Base-by-base conservation (phyloP, 2,113 vertebrate species). In the Himantopus leucocephalus region DNA sequence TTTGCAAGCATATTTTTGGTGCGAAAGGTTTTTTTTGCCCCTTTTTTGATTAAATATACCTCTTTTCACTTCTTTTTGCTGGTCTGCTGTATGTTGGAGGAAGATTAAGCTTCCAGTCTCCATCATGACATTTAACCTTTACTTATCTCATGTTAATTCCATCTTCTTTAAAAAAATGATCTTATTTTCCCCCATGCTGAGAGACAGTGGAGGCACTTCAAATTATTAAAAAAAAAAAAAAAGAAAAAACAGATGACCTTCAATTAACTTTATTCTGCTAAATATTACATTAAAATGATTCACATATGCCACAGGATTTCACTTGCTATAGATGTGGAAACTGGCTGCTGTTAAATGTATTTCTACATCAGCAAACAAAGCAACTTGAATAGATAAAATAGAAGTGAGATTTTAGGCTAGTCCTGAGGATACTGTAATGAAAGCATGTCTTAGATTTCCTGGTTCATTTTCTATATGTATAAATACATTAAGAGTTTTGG, bases 141-240 rank as follows among this genome's bases (percentile, higher is more conserved):
- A 62, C 75, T 95, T 90, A 90, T 60, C 35, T 79, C 63, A 19
- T 85, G 79, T 67, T 88, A 85, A 85, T 96, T 97, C 55, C 43
- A 34, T 77, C 75, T 66, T 55, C 79, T 93, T 83, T 88, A 71
- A 90, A 37, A 50, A 84, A 93, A 77, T 80, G 60, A 50, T 52
- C n/a, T 47, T 62, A 29, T 80, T 92, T 88, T 7, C 26, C 66
- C 56, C n/a, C 34, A 6, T 96, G 71, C 79, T 85, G 47, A 10
- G 70, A 79, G 50, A 70, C 24, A 56, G 56, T 70, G 73, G 62
- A 85, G 63, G 29, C 71, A 60, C 41, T 92, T 94, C 59, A 88
- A 37, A 74, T 71, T 39, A n/a, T 53, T 39, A 6, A 4, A 5
- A 55, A 23, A 70, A 27, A 5, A 48, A 17, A 55, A 47, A 30